A percentile compares a stretch with the other conserved stretches of the same genome.
phyloP scores from a whole-genome alignment of 2,113 vertebrate genomes.

The Rafetus swinhoei region DNA sequence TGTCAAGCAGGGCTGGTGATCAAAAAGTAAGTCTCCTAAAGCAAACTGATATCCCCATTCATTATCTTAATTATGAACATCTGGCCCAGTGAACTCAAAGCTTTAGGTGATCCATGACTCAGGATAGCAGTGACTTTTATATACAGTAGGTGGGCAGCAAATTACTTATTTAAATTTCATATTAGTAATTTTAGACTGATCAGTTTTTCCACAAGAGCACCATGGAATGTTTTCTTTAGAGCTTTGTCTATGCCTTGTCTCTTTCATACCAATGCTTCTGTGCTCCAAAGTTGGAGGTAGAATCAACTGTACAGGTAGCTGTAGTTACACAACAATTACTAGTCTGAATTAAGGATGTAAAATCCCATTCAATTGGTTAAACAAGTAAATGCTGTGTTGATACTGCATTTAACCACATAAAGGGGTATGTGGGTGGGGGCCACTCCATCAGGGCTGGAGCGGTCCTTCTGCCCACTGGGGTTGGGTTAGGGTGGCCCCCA shows the following conservation, averaged over 20 bases:
- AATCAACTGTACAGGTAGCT: too few relatives aligned
- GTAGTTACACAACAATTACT: background rate
- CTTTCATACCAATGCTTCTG: background rate
- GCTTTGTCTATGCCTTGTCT: background rate
- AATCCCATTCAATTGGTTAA: too few relatives aligned
- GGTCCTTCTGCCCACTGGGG: too few relatives aligned
- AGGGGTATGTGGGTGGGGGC: too few relatives aligned
- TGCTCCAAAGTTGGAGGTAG: background rate
- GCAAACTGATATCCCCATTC: background rate
- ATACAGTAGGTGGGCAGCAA: background rate
- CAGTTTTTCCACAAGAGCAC: background rate
- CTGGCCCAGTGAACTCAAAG: background rate
- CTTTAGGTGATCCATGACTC: background rate
- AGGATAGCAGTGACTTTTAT: background rate
- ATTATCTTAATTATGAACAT: background rate
- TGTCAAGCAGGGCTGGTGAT: background rate
- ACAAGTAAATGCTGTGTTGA: too few relatives aligned
- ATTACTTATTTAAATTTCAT: too few relatives aligned
- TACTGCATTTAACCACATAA: too few relatives aligned
- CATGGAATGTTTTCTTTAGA: background rate
- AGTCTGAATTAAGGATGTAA: too few relatives aligned
- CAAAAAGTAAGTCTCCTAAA: background rate
- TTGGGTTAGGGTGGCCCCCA: too few relatives aligned
- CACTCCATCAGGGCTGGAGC: too few relatives aligned
- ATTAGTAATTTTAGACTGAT: too few relatives aligned